phyloP scores from a whole-genome alignment of 92 coral and sea anemone species.

The Paragorgia papillata region DNA sequence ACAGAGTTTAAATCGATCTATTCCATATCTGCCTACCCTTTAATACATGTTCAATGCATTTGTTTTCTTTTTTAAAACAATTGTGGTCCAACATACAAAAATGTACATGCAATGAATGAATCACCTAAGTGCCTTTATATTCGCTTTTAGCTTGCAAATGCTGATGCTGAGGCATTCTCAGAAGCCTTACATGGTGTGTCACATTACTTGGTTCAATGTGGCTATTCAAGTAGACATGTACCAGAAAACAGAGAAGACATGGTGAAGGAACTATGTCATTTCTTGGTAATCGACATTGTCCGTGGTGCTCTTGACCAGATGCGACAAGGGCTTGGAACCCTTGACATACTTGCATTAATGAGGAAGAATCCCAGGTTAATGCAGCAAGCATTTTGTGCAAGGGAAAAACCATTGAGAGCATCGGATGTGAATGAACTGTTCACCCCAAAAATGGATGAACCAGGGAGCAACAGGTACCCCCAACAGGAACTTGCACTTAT shows the following conservation, averaged over 20 bases:
- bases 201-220: conserved; percentile 12
- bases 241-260: too few species aligned
- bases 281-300: conserved; percentile 14
- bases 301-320: conserved; percentile 22
- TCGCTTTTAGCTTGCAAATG: conserved; percentile 6
- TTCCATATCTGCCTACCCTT: neutral
- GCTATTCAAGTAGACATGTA: conserved; percentile 4
- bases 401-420: conserved; percentile 6
- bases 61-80: conserved; percentile 3
- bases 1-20: neutral
- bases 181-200: conserved; percentile 8
- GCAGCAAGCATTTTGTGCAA: conserved; percentile 25
- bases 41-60: neutral
- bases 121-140: neutral
- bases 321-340: conserved; percentile 25
- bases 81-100: neutral
- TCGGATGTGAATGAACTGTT: conserved; percentile 9
- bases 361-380: neutral
- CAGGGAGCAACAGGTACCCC: conserved; percentile 17
- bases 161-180: neutral
- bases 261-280: conserved; percentile 14
- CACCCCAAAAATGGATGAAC: conserved; percentile 19
- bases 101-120: neutral
- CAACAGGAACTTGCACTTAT: conserved; percentile 25
- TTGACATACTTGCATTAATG: conserved; percentile 6